These are phyloP conservation scores for Grantiella picta DNA, from an alignment of 2,113 vertebrate species.

Conservation along the genomic window DNA sequence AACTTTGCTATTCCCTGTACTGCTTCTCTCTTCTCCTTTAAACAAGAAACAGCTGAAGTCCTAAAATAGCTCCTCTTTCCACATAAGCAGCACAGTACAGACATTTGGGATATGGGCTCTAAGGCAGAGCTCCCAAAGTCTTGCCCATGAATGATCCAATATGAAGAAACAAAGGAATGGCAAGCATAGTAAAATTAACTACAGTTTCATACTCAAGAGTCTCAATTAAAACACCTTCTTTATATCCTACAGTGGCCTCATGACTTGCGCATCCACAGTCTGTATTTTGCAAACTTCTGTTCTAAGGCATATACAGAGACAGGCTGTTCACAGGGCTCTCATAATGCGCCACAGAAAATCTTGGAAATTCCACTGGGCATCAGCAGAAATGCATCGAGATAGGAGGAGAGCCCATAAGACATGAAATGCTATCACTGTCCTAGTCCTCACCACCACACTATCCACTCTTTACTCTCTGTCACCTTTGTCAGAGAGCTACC, in stretches of 20 bases:
- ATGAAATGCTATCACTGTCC: neutral
- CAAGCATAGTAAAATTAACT: neutral
- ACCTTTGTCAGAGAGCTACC: neutral
- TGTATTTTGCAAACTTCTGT: neutral
- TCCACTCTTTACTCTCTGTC: neutral
- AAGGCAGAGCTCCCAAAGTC: neutral
- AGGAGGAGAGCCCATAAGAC: neutral
- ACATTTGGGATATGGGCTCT: neutral
- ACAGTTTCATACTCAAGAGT: neutral
- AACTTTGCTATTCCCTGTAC: neutral
- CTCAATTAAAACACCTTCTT: neutral
- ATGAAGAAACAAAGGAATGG: neutral
- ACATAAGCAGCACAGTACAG: neutral
- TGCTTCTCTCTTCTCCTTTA: neutral
- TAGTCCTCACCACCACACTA: neutral
- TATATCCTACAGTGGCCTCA: neutral
- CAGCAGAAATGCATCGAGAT: neutral
- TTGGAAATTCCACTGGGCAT: neutral
- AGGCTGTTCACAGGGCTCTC: neutral
- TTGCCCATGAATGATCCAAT: neutral
- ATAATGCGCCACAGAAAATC: neutral
- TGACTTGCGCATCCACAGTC: neutral
- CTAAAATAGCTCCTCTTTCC: neutral
- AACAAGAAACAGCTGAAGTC: neutral
- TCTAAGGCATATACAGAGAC: neutral